Base-by-base conservation (phyloP, 2,797 vertebrate genomes). In the Geotrypetes seraphini region DNA sequence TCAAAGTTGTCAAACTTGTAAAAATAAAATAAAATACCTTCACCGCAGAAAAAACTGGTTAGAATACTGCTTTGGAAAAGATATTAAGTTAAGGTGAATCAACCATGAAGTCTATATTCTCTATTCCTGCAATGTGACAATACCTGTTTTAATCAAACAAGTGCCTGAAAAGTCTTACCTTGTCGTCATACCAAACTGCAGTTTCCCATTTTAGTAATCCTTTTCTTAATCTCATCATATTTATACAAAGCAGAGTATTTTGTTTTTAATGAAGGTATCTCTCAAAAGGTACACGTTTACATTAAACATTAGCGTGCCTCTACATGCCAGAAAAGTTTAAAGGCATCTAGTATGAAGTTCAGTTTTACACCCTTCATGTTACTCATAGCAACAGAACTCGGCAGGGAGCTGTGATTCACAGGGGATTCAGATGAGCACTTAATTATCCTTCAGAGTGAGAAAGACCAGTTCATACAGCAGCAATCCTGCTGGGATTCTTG, bases 301-400 rank as follows among this genome's bases (percentile, higher is more conserved):
- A 36, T 28, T 24, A 21, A 33, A 24, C 24, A 22, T 57, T 59
- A 70, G 79, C 84, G 52, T 79, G 88, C 82, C 85, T 77, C 75
- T 79, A 86, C 87, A 82, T 57, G 90, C 80, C 71, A 49, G 69
- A 50, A 69, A 81, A 83, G 67, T 75, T 74, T 73, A 75, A 57
- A 69, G 71, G 63, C 70, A 63, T 65, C 61, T 68, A 63, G 4
- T 50, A 62, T 49, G 57, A 69, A 60, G 64, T 76, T 71, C 77
- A 76, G 61, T 55, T 66, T 63, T 40, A 63, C 71, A 80, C 72
- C 63, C 57, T 57, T 41, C 60, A 58, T 31, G 69, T 80, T 70
- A 69, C 79, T 71, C 71, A 65, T 79, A 61, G 77, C 79, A 81
- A 83, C 79, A 59, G 52, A 47, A 60, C 63, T 64, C 65, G 39